phyloP scores from a whole-genome alignment of 1,140 invertebrate genomes.

The Ptiloglossa arizonensis region DNA sequence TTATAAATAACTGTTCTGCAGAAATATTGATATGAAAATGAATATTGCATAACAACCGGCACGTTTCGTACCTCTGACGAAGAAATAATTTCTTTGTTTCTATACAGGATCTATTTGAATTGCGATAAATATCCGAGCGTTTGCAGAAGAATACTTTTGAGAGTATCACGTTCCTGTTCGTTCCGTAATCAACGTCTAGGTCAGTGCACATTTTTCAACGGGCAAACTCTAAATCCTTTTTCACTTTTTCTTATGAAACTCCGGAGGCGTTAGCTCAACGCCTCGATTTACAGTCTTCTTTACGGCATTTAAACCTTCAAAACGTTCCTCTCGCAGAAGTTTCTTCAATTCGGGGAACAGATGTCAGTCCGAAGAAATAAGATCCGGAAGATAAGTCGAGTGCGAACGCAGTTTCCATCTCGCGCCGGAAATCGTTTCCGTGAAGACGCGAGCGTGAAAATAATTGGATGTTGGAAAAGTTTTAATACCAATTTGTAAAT shows the following conservation, averaged over 20 bases:
- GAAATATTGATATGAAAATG: too few species aligned
- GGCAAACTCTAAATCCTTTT: background rate
- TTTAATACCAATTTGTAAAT: background rate
- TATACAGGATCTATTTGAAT: background rate
- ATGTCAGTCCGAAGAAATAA: constrained; percentile 8
- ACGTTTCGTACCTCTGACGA: too few species aligned
- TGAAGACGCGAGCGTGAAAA: background rate
- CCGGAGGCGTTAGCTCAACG: background rate
- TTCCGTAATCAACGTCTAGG: background rate
- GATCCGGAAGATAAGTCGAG: background rate
- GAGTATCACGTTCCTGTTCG: background rate
- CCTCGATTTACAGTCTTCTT: constrained; percentile 30
- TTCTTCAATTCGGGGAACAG: constrained; percentile 23
- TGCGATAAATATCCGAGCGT: background rate
- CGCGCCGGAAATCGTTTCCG: background rate
- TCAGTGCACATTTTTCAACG: constrained; percentile 2
- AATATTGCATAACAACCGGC: too few species aligned
- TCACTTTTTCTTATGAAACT: background rate
- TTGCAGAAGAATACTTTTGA: background rate
- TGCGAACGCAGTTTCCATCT: background rate
- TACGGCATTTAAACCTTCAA: constrained; percentile 26
- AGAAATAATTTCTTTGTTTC: background rate
- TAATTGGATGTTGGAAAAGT: background rate
- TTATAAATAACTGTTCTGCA: too few species aligned
- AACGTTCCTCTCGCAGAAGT: constrained; percentile 5